A percentile compares a stretch with the other conserved stretches of the same genome.
Conservation (phyloP, 2,888 invertebrate species). For the Tenthredo amoena region DNA sequence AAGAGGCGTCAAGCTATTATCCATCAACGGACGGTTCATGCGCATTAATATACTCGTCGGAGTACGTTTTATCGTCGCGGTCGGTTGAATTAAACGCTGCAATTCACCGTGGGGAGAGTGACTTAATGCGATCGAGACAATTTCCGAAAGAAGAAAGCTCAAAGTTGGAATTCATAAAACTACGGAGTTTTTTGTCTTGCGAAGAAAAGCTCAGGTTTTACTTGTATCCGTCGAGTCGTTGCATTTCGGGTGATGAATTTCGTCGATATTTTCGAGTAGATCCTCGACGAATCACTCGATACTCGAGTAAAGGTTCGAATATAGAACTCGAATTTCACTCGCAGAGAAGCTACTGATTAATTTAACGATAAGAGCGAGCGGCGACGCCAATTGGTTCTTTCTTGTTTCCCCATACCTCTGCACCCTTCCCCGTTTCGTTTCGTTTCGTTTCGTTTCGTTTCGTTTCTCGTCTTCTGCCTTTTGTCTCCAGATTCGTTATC, state of each 20-base stretch:
- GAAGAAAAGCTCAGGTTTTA: background rate
- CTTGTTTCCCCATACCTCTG: slow-evolving; percentile 53
- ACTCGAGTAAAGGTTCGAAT: background rate
- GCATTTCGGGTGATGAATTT: background rate
- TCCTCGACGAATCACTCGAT: background rate
- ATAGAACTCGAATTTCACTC: background rate
- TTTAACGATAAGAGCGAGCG: slow-evolving; percentile 8
- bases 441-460: background rate
- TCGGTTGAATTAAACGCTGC: background rate
- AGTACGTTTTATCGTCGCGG: background rate
- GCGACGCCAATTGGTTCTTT: slow-evolving; percentile 43
- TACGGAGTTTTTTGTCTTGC: background rate
- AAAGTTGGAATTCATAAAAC: background rate
- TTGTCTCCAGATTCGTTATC: slow-evolving; percentile 62
- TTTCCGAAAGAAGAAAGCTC: background rate
- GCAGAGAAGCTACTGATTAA: background rate
- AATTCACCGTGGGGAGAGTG: background rate
- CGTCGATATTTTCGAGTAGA: background rate
- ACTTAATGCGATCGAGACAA: background rate
- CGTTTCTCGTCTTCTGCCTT: slow-evolving; percentile 43
- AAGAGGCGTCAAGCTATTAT: background rate
- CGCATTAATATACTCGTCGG: background rate
- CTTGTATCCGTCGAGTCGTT: background rate
- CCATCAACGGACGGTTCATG: background rate
- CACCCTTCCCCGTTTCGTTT: slow-evolving; percentile 12